A percentile compares a stretch with the other conserved stretches of the same genome.
phyloP scores from a whole-genome alignment of 2,797 vertebrate genomes.

The Spinibarbus caldwelli region DNA sequence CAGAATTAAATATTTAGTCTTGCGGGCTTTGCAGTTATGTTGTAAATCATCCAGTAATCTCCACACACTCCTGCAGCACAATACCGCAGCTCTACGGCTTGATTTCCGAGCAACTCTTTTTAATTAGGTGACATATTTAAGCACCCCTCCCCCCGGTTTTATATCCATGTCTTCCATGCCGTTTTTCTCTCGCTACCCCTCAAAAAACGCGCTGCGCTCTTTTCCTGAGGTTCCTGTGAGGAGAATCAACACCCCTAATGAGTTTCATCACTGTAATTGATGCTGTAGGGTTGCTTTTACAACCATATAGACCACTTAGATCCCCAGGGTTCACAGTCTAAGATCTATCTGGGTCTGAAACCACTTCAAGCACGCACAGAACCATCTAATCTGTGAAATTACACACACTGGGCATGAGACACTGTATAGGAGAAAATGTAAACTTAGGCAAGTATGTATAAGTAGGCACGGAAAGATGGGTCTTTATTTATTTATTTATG shows the following conservation, averaged over 20 bases:
- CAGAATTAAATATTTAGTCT: constrained; percentile 26
- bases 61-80: neutral
- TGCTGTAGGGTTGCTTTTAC: constrained; percentile 47
- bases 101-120: constrained; percentile 44
- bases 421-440: neutral
- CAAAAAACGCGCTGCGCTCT: neutral
- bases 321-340: constrained; percentile 38
- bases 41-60: constrained; percentile 31
- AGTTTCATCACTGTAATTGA: constrained; percentile 56
- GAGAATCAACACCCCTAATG: constrained; percentile 53
- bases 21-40: constrained; percentile 17
- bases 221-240: constrained; percentile 50
- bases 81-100: neutral
- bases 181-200: constrained; percentile 30
- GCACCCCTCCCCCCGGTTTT: constrained; percentile 32
- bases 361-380: constrained; percentile 16
- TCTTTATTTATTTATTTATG: neutral
- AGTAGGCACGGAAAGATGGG: neutral
- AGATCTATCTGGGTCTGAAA: constrained; percentile 38
- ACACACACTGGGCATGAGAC: neutral
- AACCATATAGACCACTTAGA: constrained; percentile 32
- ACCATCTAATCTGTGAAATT: constrained; percentile 4
- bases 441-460: neutral
- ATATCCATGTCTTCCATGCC: constrained; percentile 15
- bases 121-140: constrained; percentile 61